phyloP scores from a whole-genome alignment of 2,113 vertebrate species.

The Chionomys nivalis region DNA sequence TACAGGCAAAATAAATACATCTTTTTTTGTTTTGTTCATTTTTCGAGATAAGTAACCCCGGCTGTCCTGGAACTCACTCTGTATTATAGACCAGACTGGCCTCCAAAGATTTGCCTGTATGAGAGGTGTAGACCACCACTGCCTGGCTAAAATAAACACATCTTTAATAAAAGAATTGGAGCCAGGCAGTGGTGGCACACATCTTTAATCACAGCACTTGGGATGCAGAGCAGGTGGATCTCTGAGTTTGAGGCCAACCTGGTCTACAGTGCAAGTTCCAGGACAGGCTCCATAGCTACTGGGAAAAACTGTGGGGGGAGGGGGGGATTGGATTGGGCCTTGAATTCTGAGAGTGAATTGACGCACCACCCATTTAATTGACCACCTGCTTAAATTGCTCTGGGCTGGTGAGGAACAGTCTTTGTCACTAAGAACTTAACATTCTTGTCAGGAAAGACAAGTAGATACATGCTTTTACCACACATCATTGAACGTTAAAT shows the following conservation, averaged over 20 bases:
- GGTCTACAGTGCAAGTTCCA: too few relatives aligned
- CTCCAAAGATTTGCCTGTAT: neutral
- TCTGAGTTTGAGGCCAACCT: too few relatives aligned
- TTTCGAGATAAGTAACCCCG: neutral
- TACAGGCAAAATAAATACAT: neutral
- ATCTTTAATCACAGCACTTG: too few relatives aligned
- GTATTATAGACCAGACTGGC: neutral
- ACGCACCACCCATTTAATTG: constrained; percentile 26
- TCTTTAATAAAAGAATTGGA: neutral
- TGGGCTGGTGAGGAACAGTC: neutral
- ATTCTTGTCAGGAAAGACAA: constrained; percentile 23
- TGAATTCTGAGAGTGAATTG: constrained; percentile 36
- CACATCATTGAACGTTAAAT: neutral
- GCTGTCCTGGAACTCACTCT: neutral
- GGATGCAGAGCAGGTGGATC: too few relatives aligned
- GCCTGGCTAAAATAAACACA: neutral
- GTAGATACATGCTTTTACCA: neutral
- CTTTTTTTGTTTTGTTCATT: neutral
- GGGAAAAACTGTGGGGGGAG: too few relatives aligned
- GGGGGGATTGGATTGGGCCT: neutral
- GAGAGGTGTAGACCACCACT: neutral
- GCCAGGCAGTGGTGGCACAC: too few relatives aligned
- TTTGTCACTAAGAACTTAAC: neutral
- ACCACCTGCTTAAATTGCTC: constrained; percentile 17
- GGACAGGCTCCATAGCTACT: too few relatives aligned